Percentiles rank a stretch among this genome's conserved stretches.
Evolutionary conservation across 2,113 vertebrate species (phyloP).

Genomic region (Tapirus terrestris): DNA sequence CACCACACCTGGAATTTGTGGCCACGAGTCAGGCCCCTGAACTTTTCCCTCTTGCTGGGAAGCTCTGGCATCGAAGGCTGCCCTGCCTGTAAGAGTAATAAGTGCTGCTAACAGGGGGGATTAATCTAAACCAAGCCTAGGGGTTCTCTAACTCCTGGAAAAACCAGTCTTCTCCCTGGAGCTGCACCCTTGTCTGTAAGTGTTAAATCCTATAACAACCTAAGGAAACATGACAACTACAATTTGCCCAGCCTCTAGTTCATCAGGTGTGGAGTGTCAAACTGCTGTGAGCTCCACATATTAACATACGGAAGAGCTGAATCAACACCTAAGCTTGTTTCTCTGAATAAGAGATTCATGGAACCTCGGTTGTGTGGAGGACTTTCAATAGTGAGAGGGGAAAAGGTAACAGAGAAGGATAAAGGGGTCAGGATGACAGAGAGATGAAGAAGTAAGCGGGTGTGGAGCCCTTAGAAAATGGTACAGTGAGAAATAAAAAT

Average conservation of each 20-base stretch:
- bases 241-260: conserved; percentile 78
- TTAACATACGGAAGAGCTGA: conserved; percentile 85
- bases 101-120: conserved; percentile 56
- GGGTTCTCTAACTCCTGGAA: conserved; percentile 76
- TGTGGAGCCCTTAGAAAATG: conserved; percentile 74
- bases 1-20: conserved; percentile 72
- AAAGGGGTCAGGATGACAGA: conserved; percentile 48
- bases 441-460: conserved; percentile 32
- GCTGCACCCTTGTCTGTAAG: conserved; percentile 76
- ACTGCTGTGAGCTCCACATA: conserved; percentile 81
- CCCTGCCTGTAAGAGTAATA: conserved; percentile 62
- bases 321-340: conserved; percentile 85
- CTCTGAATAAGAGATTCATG: conserved; percentile 83
- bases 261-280: conserved; percentile 82
- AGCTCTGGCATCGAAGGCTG: conserved; percentile 59
- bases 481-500: conserved; percentile 81
- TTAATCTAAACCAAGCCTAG: conserved; percentile 74
- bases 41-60: conserved; percentile 68
- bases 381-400: conserved; percentile 73
- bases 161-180: conserved; percentile 70
- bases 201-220: conserved; percentile 81
- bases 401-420: conserved; percentile 79
- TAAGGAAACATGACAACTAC: conserved; percentile 79
- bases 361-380: conserved; percentile 49
- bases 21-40: conserved; percentile 67